Evolutionary conservation across 2,113 vertebrate species (phyloP), one percentile per base, ranked within the genome.

Genomic region (Narcine bancroftii): DNA sequence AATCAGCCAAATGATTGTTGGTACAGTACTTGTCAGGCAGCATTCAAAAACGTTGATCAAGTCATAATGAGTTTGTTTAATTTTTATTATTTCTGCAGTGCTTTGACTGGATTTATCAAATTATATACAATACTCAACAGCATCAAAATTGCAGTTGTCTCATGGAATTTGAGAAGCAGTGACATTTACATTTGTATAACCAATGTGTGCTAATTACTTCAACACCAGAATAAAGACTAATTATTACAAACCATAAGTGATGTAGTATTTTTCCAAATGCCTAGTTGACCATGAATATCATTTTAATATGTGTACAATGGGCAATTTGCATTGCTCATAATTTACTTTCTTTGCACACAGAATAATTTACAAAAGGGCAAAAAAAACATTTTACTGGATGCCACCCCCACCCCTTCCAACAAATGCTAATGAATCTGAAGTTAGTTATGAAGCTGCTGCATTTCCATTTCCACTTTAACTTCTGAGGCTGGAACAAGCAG

Each of bases 161-260:
- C 17, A 26, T 71, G 42, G 89, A 63, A 69, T 71, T 91, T 39
- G 89, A 47, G 71, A 91, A 69, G 89, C 65, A 91, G 47, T 91
- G 89, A 69, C 42, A 91, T 91, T 91, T 91, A 42, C 65, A 69
- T 71, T 91, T 69, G 89, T 39, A 3, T 69, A 71, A 69, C 89
- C 89, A 91, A 66, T 91, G 60, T 45, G 63, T 69, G 66, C 89
- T 45, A 91, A 91, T 91, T 91, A 91, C 71, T 45, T 91, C 89
- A 29, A 69, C 39, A 69, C 42, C 89, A 91, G 65, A 42, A 71
- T 69, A 91, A 47, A 69, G 56, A 91, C 47, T 69, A 91, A 91
- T 91, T 91, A 45, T 47, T 71, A 42, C 89, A 71, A 42, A 39
- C 39, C 5, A 9, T 91, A 91, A 91, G 13, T 71, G 89, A 47